Conservation (phyloP, 2,797 vertebrate genomes). For the Macrochelys suwanniensis region DNA sequence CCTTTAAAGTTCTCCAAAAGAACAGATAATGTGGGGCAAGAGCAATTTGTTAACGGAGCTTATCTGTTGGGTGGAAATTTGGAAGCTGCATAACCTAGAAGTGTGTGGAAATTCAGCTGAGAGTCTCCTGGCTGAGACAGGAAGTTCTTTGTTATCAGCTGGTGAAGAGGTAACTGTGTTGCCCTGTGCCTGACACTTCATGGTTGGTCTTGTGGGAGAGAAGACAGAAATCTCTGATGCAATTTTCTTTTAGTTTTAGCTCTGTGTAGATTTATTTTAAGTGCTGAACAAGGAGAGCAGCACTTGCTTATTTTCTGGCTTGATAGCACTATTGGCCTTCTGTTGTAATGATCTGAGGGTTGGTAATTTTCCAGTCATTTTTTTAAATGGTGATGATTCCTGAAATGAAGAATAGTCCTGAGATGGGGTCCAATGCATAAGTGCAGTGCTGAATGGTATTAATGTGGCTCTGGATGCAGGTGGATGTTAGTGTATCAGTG, state of each 20-base stretch:
- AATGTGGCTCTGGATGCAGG: not conserved
- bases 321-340: not conserved
- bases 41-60: not conserved
- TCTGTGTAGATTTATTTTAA: not conserved
- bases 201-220: not conserved
- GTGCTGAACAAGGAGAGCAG: not conserved
- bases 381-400: not conserved
- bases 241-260: not conserved
- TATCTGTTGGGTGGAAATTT: slow-evolving; percentile 1
- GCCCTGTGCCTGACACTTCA: slow-evolving; percentile 3
- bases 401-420: not conserved
- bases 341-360: not conserved
- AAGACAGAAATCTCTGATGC: not conserved
- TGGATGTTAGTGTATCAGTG: not conserved
- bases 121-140: not conserved
- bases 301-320: not conserved
- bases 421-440: not conserved
- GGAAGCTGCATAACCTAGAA: not conserved
- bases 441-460: not conserved
- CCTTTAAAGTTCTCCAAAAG: not conserved
- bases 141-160: not conserved
- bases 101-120: not conserved
- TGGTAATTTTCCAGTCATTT: not conserved
- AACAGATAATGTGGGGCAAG: not conserved
- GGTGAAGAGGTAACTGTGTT: not conserved